Base-by-base conservation (phyloP, 2,888 invertebrate species). In the Tanaodytes sp. region DNA sequence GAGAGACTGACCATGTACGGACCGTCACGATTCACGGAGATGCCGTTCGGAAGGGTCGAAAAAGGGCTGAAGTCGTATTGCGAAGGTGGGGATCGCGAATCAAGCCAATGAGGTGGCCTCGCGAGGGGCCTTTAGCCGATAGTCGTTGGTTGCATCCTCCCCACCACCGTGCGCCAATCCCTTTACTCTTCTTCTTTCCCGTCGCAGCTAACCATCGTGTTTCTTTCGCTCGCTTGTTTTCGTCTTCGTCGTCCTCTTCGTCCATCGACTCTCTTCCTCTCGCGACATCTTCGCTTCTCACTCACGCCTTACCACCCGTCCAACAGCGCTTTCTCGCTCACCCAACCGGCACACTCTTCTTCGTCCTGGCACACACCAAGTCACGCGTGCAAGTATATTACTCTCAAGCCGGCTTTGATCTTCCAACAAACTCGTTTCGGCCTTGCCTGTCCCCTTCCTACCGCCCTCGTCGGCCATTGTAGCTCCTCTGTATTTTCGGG, bases 101-200 rank as follows among this genome's bases (percentile, higher is more conserved):
- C 49, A 79, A 79, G 75, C 82, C 82, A 81, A 82, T 79, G 78
- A 79, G 75, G 77, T 73, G 77, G 71, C 77, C 75, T 76, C 77
- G 78, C 76, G 75, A 78, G 78, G 77, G 78, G n/a, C 75, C 76
- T 75, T 76, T 75, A 68, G 76, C 73, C 75, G 75, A 76, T 79
- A 79, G 79, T 79, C 77, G 81, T 81, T 83, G 82, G 80, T 45
- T 20, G 42, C 30, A 33, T 36, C 19, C 37, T 36, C 49, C 64
- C 57, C 64, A 55, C 55, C 36, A 36, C 19, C 14, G 9, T 45
- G 16, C 40, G 43, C 51, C 46, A 20, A 63, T 42, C 58, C 27
- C 33, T 20, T 19, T 40, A 66, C 61, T 71, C 67, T 62, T 72
- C 72, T 52, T 45, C 65, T 39, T 72, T 64, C 8, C 23, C 23